Base-by-base conservation (phyloP, 2,797 vertebrate species). In the Pempheris klunzingeri region DNA sequence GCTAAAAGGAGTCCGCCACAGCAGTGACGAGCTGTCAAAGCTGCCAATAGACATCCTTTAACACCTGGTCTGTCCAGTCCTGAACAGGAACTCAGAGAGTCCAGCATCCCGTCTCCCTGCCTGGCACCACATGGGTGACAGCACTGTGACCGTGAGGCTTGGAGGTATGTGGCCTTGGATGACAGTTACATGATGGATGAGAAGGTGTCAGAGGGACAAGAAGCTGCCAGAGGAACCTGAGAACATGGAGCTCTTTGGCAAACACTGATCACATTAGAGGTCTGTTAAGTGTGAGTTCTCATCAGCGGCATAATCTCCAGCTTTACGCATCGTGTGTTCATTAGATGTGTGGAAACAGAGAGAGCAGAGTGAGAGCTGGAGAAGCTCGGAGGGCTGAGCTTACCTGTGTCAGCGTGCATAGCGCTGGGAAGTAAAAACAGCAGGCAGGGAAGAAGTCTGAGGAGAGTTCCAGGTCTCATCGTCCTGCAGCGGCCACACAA, bases 401-500 rank as follows among this genome's bases (percentile, higher is more conserved):
- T 85, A 92, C 92, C 92, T 80, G 89, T 77, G 3, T 88, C 85
- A 8, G 76, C 61, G 26, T 36, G 74, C 82, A 60, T 54, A 2
- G 75, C 80, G 76, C 34, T 5, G 1, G 73, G 62, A 39, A 85
- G 74, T 0, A 80, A 30, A 44, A 87, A 49, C 71, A 63, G 54
- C 3, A 77, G 12, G 72, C 77, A 80, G 18, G 55, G 64, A 0
- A 91, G 71, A 76, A 88, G 84, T 34, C 78, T 76, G 14, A 43
- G 22, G 46, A 80, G 53, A 12, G 61, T n/a, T 66, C 62, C 58
- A 4, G 43, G 70, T 58, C 38, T 77, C 92, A 93, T 90, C 20
- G 62, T 90, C 65, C 54, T 10, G 66, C 76, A 26, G 50, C 36
- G n/a, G n/a, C n/a, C n/a, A n/a, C n/a, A n/a, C n/a, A n/a, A n/a